Conservation (phyloP, 2,797 vertebrate genomes). For the Acipenser transmontanus region DNA sequence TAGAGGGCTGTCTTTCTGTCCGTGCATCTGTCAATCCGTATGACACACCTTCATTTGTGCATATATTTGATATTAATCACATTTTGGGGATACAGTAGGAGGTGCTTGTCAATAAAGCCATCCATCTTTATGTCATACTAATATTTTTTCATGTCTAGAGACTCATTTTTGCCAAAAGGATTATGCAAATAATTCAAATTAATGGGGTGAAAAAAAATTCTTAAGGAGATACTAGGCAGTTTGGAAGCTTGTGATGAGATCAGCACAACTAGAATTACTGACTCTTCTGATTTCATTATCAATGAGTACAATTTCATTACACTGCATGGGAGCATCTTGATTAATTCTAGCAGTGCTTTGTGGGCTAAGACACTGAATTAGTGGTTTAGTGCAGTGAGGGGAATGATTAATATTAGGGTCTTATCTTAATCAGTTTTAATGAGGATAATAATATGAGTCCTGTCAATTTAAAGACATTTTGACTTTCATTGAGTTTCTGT, state of each 20-base stretch:
- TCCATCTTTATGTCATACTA: too few species aligned
- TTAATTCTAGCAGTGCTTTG: background rate
- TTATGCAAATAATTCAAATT: background rate
- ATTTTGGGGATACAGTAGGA: too few species aligned
- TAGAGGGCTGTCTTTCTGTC: too few species aligned
- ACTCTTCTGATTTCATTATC: background rate
- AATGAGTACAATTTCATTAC: background rate
- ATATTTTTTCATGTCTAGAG: too few species aligned
- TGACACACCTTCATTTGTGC: too few species aligned
- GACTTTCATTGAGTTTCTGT: background rate
- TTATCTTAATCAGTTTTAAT: conserved; percentile 1
- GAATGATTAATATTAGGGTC: background rate
- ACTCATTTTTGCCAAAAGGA: too few species aligned
- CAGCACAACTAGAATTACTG: background rate
- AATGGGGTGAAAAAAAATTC: background rate
- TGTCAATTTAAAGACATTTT: background rate
- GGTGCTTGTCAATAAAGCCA: too few species aligned
- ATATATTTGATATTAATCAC: too few species aligned
- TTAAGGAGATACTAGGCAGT: background rate
- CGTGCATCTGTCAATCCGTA: too few species aligned
- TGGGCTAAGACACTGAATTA: background rate
- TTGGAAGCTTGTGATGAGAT: background rate
- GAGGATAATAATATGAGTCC: background rate
- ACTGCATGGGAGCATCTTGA: background rate
- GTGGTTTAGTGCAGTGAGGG: background rate